A percentile compares a stretch with the other conserved stretches of the same genome.
Conservation (phyloP, 1,140 invertebrate genomes). For the Drosophila burlai region DNA sequence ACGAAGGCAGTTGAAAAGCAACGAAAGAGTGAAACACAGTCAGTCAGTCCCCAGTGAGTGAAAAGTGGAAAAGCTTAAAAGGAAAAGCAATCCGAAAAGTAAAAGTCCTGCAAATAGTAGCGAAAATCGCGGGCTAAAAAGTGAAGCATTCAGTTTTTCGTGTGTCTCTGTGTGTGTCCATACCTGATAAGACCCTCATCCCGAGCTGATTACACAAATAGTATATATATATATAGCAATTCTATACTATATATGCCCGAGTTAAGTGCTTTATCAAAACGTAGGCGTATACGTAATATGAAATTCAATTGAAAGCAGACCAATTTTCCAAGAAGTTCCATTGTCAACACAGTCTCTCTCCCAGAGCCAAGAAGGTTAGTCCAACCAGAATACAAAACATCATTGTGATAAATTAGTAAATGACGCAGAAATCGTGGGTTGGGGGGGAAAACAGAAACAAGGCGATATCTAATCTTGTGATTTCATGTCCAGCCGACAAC, state of each 20-base stretch:
- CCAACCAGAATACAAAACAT: slow-evolving; percentile 34
- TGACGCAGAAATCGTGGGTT: slow-evolving; percentile 59
- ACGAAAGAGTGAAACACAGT: slow-evolving; percentile 12
- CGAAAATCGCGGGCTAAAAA: neutral
- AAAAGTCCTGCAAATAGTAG: slow-evolving; percentile 25
- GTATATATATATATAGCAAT: slow-evolving; percentile 10
- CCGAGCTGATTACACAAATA: slow-evolving; percentile 28
- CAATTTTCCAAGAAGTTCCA: slow-evolving; percentile 34
- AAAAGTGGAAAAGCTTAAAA: slow-evolving; percentile 8
- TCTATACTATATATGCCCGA: slow-evolving; percentile 30
- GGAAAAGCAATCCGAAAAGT: slow-evolving; percentile 3
- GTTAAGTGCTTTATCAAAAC: slow-evolving; percentile 51
- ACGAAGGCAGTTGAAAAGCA: slow-evolving; percentile 33
- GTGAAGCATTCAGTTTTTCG: neutral
- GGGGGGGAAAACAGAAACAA: slow-evolving; percentile 7
- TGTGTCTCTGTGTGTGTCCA: slow-evolving; percentile 13
- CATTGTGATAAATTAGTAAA: slow-evolving; percentile 76
- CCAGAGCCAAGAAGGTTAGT: slow-evolving; percentile 53
- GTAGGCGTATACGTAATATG: slow-evolving; percentile 67
- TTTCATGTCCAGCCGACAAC: slow-evolving; percentile 30
- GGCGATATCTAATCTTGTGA: slow-evolving; percentile 72
- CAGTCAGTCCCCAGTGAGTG: slow-evolving; percentile 16
- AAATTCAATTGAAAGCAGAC: slow-evolving; percentile 31
- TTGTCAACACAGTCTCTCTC: neutral
- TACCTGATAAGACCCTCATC: slow-evolving; percentile 47